A percentile compares a stretch with the other conserved stretches of the same genome.
phyloP scores from a whole-genome alignment of 2,797 vertebrate genomes.

The Poecilia gillii region DNA sequence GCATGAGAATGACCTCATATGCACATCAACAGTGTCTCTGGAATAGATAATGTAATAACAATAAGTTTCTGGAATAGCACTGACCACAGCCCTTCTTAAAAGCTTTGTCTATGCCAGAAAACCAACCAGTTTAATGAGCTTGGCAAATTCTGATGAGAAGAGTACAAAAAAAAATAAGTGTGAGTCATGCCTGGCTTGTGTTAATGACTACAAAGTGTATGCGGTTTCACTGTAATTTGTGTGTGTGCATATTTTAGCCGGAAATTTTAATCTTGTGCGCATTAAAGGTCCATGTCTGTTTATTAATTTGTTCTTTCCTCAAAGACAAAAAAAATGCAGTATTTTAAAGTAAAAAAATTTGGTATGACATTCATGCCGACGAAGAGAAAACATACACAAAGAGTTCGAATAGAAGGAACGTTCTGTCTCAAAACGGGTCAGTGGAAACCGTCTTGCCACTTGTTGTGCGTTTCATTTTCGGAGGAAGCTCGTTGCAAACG shows the following conservation, averaged over 20 bases:
- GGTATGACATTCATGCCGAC: neutral
- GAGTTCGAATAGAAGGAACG: neutral
- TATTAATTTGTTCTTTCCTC: neutral
- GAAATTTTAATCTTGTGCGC: neutral
- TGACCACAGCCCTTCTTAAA: neutral
- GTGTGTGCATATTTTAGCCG: neutral
- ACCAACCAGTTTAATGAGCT: neutral
- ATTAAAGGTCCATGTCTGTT: neutral
- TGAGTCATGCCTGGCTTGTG: neutral
- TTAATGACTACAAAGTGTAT: neutral
- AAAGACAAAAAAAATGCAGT: neutral
- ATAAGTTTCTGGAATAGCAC: neutral
- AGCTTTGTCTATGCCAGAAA: neutral
- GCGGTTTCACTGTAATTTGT: neutral
- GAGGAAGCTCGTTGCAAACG: conserved; percentile 36
- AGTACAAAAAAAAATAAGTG: neutral
- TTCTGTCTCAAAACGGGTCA: conserved; percentile 9
- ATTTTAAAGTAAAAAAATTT: neutral
- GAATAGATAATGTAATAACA: neutral
- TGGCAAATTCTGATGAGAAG: neutral
- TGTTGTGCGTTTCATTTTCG: conserved; percentile 46
- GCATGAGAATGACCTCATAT: neutral
- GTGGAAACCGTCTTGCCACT: neutral
- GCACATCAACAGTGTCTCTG: neutral
- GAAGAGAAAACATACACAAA: neutral